Conservation (phyloP, 2,797 vertebrate species). For the Myiotriccus ornatus region DNA sequence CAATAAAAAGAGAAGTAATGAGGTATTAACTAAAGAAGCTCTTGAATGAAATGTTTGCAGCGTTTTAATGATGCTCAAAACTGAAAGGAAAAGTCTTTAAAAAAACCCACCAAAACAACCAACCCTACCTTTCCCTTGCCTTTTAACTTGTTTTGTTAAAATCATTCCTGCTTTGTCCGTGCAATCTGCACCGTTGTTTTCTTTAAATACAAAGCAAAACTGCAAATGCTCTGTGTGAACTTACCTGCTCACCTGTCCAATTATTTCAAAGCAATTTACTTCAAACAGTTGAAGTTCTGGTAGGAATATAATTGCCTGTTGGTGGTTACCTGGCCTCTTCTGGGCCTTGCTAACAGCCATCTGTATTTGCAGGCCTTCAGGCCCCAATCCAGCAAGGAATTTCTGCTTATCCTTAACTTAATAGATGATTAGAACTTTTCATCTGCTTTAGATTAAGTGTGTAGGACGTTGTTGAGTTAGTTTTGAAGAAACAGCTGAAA, state of each 20-base stretch:
- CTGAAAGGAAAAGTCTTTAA: not conserved
- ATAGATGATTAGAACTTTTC: not conserved
- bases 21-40: slow-evolving; percentile 62
- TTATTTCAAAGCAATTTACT: slow-evolving; percentile 71
- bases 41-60: slow-evolving; percentile 41
- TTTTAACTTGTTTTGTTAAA: slow-evolving; percentile 29
- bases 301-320: slow-evolving; percentile 19
- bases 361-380: slow-evolving; percentile 6
- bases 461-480: not conserved
- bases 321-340: slow-evolving; percentile 41
- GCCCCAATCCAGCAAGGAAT: not conserved
- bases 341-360: slow-evolving; percentile 22
- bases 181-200: not conserved
- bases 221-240: slow-evolving; percentile 48
- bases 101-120: rapidly evolving
- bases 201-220: slow-evolving; percentile 30
- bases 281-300: slow-evolving; percentile 51
- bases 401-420: not conserved
- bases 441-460: not conserved
- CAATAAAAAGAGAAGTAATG: slow-evolving; percentile 64
- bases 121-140: not conserved
- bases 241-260: slow-evolving; percentile 63
- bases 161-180: not conserved
- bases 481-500: not conserved
- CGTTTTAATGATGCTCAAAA: slow-evolving; percentile 49